Evolutionary conservation across 2,113 vertebrate genomes (phyloP), one percentile per base, ranked within the genome.

Genomic region (Nycticorax nycticorax): DNA sequence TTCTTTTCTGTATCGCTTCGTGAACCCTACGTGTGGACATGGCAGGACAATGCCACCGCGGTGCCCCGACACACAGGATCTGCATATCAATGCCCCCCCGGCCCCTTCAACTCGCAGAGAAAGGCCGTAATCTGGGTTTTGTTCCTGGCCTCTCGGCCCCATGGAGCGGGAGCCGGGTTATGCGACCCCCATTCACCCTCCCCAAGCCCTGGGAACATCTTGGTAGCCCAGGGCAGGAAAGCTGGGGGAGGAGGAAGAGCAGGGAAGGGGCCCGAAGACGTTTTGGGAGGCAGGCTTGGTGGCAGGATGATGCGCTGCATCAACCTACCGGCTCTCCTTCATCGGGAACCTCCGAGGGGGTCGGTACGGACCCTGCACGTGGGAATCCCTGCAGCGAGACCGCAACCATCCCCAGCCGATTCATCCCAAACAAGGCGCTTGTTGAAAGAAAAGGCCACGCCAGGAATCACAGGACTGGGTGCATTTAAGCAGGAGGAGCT

Each of bases 51-150:
- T 20, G 72, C 32, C 4, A 1, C 66, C 3, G 4, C 3, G 13
- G 71, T 53, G 72, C 78, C 63, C 35, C 28, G 15, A 59, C 85
- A 50, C 73, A 45, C 32, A 41, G 68, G 18, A 97, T 93, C 92
- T 94, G 82, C 91, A 95, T 91, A 89, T 85, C 92, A 93, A 89
- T 93, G 56, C 67, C 56, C 75, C 47, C 87, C 69, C 4, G 28
- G 66, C 41, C 92, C 82, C 81, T 80, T 43, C 79, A 28, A 37
- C 82, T 27, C 5, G 12, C 53, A 59, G 45, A 62, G 66, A 60
- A 92, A 88, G 78, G 91, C 79, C 14, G 0, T 93, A 86, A 89
- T 79, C 85, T 75, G 59, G 48, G 93, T 92, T 95, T 95, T 95
- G 89, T 91, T 90, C 75, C 35, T 1, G 22, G 67, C 72, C 86